Evolutionary conservation across 37 sponge, comb jelly and placozoan genomes (phyloP).

Genomic region (Amphimedon queenslandica): DNA sequence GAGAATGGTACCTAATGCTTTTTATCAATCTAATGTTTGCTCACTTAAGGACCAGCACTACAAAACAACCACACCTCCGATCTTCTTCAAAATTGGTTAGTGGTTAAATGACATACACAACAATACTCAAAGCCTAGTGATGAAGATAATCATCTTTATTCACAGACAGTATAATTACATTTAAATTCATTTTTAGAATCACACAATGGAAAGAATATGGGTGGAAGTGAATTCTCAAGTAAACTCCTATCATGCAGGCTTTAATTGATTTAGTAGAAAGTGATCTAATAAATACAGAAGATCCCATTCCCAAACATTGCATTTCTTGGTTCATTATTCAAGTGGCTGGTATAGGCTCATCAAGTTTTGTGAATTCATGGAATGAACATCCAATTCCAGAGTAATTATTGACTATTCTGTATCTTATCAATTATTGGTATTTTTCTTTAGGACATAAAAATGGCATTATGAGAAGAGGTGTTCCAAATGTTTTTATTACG

Average conservation of each 20-base stretch:
- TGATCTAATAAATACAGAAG: slow-evolving; percentile 18
- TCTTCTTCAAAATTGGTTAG: slow-evolving; percentile 47
- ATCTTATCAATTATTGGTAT: too few species aligned
- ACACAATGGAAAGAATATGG: slow-evolving; percentile 25
- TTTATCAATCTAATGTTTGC: too few species aligned
- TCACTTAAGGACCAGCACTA: too few species aligned
- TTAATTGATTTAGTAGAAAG: slow-evolving; percentile 24
- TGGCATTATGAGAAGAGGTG: too few species aligned
- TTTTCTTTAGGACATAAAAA: too few species aligned
- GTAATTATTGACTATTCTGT: too few species aligned
- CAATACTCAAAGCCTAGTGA: too few species aligned
- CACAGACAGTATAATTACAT: too few species aligned
- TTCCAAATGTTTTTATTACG: too few species aligned
- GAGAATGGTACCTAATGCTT: too few species aligned
- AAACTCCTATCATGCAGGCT: slow-evolving; percentile 46
- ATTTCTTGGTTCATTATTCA: slow-evolving; percentile 40
- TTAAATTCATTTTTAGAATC: slow-evolving; percentile 45
- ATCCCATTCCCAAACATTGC: slow-evolving; percentile 25
- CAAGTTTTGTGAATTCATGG: slow-evolving; percentile 36
- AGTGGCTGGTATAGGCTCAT: slow-evolving; percentile 30
- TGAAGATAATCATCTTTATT: too few species aligned
- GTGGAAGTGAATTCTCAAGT: slow-evolving; percentile 58
- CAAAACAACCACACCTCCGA: slow-evolving; percentile 34
- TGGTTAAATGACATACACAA: too few species aligned
- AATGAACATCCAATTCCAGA: slow-evolving; percentile 58